Base-by-base conservation (phyloP, 2,113 vertebrate genomes). In the Elanoides forficatus region DNA sequence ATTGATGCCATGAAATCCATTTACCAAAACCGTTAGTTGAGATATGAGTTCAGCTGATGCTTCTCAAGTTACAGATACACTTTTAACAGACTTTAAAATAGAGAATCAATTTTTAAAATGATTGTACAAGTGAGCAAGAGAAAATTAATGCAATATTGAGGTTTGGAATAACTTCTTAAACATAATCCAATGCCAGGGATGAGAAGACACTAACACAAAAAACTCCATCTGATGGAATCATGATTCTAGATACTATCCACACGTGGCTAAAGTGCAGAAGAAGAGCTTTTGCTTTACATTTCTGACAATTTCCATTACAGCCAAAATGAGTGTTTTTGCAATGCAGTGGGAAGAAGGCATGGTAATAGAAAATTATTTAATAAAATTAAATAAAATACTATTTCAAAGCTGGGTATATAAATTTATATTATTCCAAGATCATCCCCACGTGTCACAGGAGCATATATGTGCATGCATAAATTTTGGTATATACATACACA, bases 61-160 rank as follows among this genome's bases (percentile, higher is more conserved):
- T 89, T 96, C 95, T 96, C 71, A 82, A 86, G 14, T 95, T 95
- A 92, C 93, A 93, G 75, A 72, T 58, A 90, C 2, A 83, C 76
- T 94, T 96, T 81, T 58, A 95, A 92, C 29, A 90, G 80, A 91
- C 45, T 82, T 82, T 65, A 73, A 92, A 94, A 86, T 10, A 82
- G 43, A 88, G 93, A 97, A 97, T 96, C 74, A 58, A 90, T 97
- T 93, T 94, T 82, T 75, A 4, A 56, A 95, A 95, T 89, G 11
- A 93, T 78, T 79, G 68, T 66, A 81, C 58, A 90, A 84, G 17
- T 2, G 6, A 88, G 40, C 27, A 58, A 95, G 21, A 80, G 32
- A 90, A 84, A 79, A 93, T 80, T 70, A 90, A 96, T 66, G 76
- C 38, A 93, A 90, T 84, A 75, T 10, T 82, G 88, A 93, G 62